Conservation (phyloP, 2,888 invertebrate species). For the Rotaria magnacalcarata region DNA sequence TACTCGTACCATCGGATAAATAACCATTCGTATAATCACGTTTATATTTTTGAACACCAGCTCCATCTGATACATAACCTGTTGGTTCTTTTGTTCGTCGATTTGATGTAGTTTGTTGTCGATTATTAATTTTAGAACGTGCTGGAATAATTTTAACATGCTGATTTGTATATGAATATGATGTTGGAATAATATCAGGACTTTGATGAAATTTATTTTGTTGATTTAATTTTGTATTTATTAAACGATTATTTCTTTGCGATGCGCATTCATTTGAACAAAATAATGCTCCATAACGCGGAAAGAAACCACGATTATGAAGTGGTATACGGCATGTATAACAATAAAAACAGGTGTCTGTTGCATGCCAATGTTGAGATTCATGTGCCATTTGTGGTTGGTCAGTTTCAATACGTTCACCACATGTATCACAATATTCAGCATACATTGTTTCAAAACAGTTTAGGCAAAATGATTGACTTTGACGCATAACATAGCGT, state of each 20-base stretch:
- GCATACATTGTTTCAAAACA: slow-evolving; percentile 94
- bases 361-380: slow-evolving; percentile 95
- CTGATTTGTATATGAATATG: not conserved
- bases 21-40: not conserved
- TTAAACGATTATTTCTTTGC: not conserved
- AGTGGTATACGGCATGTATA: slow-evolving; percentile 74
- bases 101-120: not conserved
- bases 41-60: not conserved
- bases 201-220: not conserved
- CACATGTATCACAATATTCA: slow-evolving; percentile 92
- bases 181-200: slow-evolving; percentile 11
- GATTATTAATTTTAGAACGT: not conserved
- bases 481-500: slow-evolving; percentile 91
- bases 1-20: not conserved
- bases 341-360: slow-evolving; percentile 87
- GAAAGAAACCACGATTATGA: slow-evolving; percentile 75
- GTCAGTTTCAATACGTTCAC: slow-evolving; percentile 89
- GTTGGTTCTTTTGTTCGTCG: not conserved
- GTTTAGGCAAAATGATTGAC: slow-evolving; percentile 83
- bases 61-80: slow-evolving; percentile 19
- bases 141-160: not conserved
- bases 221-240: not conserved
- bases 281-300: slow-evolving; percentile 83
- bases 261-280: slow-evolving; percentile 80
- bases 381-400: slow-evolving; percentile 96